Evolutionary conservation across 2,113 vertebrate species (phyloP), one percentile per base, ranked within the genome.

Genomic region (Ardeotis arabs): DNA sequence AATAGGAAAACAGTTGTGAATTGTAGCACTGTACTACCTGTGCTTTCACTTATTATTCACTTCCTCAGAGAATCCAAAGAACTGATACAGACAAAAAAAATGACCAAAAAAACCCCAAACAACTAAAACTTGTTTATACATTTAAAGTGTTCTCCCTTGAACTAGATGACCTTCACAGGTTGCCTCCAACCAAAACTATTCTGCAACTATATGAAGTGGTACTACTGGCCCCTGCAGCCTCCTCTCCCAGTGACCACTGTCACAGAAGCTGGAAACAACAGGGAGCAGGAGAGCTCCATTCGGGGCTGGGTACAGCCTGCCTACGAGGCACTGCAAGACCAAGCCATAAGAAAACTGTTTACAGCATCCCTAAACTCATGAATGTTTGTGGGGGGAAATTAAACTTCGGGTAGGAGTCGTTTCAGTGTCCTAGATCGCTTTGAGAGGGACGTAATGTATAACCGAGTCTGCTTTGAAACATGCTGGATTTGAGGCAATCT

Each of bases 281-380:
- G n/a, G 76, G 50, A 67, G 16, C 31, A 70, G 44, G 29, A 81
- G 29, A 14, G 25, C 31, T 70, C 20, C 14, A 3, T 15, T 45
- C 1, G 0, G 8, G 31, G 37, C 23, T 6, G 4, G 14, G 7
- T 24, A 27, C 41, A 23, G 13, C 28, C 25, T 45, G 5, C 29
- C 53, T 79, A 11, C n/a, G 79, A 59, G 33, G 33, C 17, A 56
- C 27, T n/a, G 49, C 18, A 63, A 60, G 53, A 73, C 7, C 22
- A 70, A 69, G 31, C 19, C 6, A 1, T 33, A 67, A 88, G n/a
- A 80, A 63, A 90, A 64, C 5, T 37, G n/a, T 47, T 41, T 59
- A 75, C 53, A 52, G 37, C 20, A 80, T 56, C 31, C n/a, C 17
- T 78, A 80, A 89, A 73, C 18, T 60, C 20, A 69, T 41, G 15